A percentile compares a stretch with the other conserved stretches of the same genome.
Conservation (phyloP, 2,888 invertebrate genomes). For the Chymomyza fuscimana region DNA sequence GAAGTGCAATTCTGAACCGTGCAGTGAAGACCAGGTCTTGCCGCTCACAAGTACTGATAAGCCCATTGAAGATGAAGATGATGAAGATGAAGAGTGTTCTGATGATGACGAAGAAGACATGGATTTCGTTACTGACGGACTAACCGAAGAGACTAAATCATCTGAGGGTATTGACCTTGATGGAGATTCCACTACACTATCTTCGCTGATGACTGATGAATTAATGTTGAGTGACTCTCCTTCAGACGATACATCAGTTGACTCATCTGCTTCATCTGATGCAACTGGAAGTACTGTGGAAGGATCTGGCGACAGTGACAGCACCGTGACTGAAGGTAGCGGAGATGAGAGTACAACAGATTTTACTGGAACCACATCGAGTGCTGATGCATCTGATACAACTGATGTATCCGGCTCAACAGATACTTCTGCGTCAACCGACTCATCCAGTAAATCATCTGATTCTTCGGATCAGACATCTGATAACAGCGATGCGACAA, state of each 20-base stretch:
- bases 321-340: constrained; percentile 50
- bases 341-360: constrained; percentile 61
- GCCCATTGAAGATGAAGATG: constrained; percentile 81
- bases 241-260: constrained; percentile 60
- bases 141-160: constrained; percentile 60
- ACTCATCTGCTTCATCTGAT: constrained; percentile 66
- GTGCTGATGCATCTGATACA: constrained; percentile 24
- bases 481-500: constrained; percentile 17
- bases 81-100: constrained; percentile 75
- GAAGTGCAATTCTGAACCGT: constrained; percentile 86
- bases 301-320: constrained; percentile 66
- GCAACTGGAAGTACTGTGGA: constrained; percentile 53
- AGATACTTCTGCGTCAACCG: constrained; percentile 27
- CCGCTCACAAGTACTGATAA: constrained; percentile 82
- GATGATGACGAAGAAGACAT: constrained; percentile 70
- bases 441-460: constrained; percentile 37
- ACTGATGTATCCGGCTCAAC: constrained; percentile 40
- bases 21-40: constrained; percentile 85
- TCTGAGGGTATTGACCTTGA: constrained; percentile 72
- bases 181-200: constrained; percentile 65
- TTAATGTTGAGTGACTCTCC: constrained; percentile 82
- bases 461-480: constrained; percentile 24
- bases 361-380: constrained; percentile 23
- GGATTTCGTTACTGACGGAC: constrained; percentile 52
- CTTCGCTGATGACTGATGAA: constrained; percentile 79